phyloP scores from a whole-genome alignment of 2,113 vertebrate species.

The Thamnophis sirtalis region DNA sequence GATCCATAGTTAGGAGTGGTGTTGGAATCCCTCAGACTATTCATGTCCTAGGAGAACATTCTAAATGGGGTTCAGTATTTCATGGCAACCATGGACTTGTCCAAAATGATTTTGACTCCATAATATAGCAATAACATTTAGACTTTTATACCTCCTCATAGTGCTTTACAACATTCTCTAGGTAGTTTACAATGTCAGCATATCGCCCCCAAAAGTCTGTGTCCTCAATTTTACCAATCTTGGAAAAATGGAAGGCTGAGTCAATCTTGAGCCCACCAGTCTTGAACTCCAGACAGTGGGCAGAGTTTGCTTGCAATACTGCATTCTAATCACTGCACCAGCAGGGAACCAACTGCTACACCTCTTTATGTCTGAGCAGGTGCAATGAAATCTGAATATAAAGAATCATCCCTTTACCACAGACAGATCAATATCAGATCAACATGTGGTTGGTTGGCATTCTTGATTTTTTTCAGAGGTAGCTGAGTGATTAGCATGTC shows the following conservation, averaged over 20 bases:
- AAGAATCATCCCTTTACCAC: neutral
- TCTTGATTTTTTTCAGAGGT: neutral
- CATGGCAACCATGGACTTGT: neutral
- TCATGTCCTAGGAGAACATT: neutral
- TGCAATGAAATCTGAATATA: neutral
- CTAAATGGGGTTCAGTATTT: neutral
- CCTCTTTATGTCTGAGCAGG: neutral
- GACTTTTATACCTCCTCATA: neutral
- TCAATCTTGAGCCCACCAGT: neutral
- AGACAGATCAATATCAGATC: neutral
- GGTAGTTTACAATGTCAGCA: neutral
- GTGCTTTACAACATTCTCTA: neutral
- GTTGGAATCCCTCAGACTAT: neutral
- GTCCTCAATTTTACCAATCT: neutral
- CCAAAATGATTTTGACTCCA: neutral
- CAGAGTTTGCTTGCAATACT: neutral
- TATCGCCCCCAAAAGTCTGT: neutral
- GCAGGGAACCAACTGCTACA: neutral
- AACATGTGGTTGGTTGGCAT: neutral
- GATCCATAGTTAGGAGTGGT: neutral
- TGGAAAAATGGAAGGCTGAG: neutral
- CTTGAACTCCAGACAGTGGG: neutral
- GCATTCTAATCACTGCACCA: neutral
- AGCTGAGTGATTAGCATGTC: neutral
- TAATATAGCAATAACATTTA: neutral